Evolutionary conservation across 1,140 invertebrate genomes (phyloP), one percentile per base, ranked within the genome.

Genomic region (Scaptomyza montana): DNA sequence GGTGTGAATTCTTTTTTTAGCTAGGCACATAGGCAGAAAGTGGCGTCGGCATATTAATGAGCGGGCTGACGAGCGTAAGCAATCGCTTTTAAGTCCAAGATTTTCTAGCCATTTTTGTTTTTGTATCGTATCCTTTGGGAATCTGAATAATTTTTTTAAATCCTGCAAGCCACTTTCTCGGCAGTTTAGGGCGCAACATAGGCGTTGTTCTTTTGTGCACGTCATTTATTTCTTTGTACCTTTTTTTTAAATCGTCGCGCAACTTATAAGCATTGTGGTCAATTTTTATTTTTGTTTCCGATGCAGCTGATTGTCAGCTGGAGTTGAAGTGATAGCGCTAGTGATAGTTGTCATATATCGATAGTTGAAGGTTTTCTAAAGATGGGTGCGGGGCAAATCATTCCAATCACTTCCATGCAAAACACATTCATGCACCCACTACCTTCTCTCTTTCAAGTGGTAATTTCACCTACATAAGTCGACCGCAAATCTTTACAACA

Each of bases 41-140:
- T 61, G 59, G 16, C 59, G 59, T 13, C 33, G 46, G 33, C 59
- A 61, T 3, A 61, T 13, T 19, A 50, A n/a, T 19, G 28, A 8
- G 19, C 46, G 16, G 1, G 0, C 5, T 36, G 13, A 19, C 5
- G 43, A 9, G 13, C 10, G 19, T 5, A 41, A 12, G 1, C 8
- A 7, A 1, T 4, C 3, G 2, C 28, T 10, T 25, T 30, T 39
- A 1, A 49, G 7, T 0, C 59, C 59, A 25, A 61, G 9, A 39
- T 61, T 61, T 41, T 61, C 59, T 9, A 50, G n/a, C 59, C 59
- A 61, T 39, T 61, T 61, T 49, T 39, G 28, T 36, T 21, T 8
- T 12, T 25, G 7, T 28, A 21, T 12, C 6, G 10, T 3, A 49
- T 49, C 8, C 2, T 4, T 25, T 41, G 59, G 59, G n/a, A 61